phyloP scores from a whole-genome alignment of 2,797 vertebrate genomes.

The Fratercula arctica region DNA sequence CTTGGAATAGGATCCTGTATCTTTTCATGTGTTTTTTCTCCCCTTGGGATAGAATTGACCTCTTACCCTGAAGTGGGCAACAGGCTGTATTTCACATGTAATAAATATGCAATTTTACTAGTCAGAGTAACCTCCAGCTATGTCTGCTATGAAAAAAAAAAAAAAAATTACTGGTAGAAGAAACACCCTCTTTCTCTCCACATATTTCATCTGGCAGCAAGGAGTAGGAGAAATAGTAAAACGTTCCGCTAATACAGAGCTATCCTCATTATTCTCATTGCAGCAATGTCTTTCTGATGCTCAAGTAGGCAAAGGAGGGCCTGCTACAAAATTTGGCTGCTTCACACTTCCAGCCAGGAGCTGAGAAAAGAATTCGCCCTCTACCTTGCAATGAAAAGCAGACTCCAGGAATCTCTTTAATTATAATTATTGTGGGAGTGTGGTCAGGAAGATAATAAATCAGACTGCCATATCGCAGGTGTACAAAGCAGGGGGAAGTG shows the following conservation, averaged over 20 bases:
- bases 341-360: background rate
- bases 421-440: conserved; percentile 54
- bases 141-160: background rate
- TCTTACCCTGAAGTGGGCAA: background rate
- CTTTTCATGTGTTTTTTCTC: background rate
- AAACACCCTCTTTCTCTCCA: background rate
- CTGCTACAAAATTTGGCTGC: background rate
- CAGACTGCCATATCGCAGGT: conserved; percentile 46
- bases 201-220: background rate
- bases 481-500: background rate
- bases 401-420: conserved; percentile 30
- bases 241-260: background rate
- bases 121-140: background rate
- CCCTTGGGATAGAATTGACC: background rate
- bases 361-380: conserved; percentile 1
- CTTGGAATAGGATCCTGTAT: background rate
- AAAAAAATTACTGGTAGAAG: background rate
- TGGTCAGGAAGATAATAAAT: conserved; percentile 63
- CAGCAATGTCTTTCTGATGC: background rate
- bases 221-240: background rate
- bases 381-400: background rate
- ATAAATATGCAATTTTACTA: background rate
- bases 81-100: background rate
- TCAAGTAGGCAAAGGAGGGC: background rate
- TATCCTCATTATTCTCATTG: background rate